These are phyloP conservation scores for Sebastes matsubarae DNA, from an alignment of 2,797 vertebrate genomes.

Conservation along the genomic window DNA sequence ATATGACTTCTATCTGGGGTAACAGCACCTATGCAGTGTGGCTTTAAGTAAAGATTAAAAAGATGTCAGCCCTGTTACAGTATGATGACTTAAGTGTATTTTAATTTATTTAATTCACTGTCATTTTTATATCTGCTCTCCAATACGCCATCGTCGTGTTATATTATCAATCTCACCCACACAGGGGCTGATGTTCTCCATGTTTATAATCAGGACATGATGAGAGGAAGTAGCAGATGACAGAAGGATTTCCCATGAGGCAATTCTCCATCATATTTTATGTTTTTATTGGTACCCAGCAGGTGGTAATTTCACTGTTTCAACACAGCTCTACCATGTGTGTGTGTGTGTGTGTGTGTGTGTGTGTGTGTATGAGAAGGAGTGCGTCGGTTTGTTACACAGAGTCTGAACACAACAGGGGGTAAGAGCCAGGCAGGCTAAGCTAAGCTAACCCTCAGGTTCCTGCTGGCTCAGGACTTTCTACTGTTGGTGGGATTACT, in stretches of 20 bases:
- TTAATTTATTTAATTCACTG: accelerated
- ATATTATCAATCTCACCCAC: background rate
- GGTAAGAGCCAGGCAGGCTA: constrained; percentile 10
- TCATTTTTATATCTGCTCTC: background rate
- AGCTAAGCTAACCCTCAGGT: constrained; percentile 58
- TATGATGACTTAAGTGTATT: background rate
- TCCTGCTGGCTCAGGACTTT: constrained; percentile 73
- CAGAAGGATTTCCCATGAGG: background rate
- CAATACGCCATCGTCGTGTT: background rate
- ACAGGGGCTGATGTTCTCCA: background rate
- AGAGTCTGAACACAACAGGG: background rate
- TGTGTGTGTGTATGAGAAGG: background rate
- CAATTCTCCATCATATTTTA: background rate
- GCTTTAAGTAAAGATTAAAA: background rate
- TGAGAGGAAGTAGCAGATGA: background rate
- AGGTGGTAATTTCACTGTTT: background rate
- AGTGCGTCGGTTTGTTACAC: background rate
- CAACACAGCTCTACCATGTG: background rate
- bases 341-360: background rate
- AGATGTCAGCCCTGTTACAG: accelerated
- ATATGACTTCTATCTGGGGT: background rate
- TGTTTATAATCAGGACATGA: background rate
- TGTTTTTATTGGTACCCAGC: constrained; percentile 5
- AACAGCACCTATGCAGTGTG: background rate
- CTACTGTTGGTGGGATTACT: constrained; percentile 69